phyloP scores from a whole-genome alignment of 2,113 vertebrate species.

The Macrotus californicus region DNA sequence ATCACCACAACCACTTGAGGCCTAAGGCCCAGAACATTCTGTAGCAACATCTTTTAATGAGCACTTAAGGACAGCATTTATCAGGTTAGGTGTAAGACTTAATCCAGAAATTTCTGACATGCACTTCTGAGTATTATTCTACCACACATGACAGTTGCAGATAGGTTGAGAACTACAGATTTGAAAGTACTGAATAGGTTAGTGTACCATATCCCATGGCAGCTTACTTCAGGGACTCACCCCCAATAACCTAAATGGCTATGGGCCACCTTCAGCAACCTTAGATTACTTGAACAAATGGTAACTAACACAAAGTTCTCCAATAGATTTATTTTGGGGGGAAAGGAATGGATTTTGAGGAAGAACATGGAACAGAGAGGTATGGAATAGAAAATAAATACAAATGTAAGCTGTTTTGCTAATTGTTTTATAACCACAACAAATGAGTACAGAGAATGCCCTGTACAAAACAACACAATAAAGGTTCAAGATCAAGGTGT shows the following conservation, averaged over 20 bases:
- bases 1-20: background rate
- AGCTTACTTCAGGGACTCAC: background rate
- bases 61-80: background rate
- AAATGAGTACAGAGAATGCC: conserved; percentile 86
- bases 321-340: conserved; percentile 75
- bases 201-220: background rate
- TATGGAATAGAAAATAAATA: conserved; percentile 81
- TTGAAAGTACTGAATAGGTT: background rate
- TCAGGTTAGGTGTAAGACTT: background rate
- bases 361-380: conserved; percentile 71
- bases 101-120: background rate
- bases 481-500: conserved; percentile 74
- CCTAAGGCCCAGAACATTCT: background rate
- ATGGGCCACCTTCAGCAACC: background rate
- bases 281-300: conserved; percentile 51
- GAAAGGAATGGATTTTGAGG: conserved; percentile 69
- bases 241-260: background rate
- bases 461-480: conserved; percentile 76
- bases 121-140: background rate
- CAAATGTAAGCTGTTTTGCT: conserved; percentile 76
- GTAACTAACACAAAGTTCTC: conserved; percentile 53
- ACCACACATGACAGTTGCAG: background rate
- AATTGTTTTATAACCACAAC: conserved; percentile 81
- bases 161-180: background rate
- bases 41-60: background rate